phyloP scores from a whole-genome alignment of 2,113 vertebrate species.

The Globicephala melas region DNA sequence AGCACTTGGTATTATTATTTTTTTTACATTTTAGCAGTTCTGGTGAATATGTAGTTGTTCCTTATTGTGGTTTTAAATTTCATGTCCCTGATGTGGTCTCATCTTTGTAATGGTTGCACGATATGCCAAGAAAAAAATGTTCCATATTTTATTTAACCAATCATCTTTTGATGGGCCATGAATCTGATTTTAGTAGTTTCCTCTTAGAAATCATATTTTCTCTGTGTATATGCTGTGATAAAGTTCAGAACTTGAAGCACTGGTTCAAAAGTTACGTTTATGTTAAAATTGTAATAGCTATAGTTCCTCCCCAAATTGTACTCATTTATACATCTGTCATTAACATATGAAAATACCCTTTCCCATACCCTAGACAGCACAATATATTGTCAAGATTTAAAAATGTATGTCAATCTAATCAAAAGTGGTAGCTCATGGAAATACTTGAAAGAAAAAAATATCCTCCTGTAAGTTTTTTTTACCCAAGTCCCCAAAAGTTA shows the following conservation, averaged over 20 bases:
- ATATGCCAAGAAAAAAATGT: background rate
- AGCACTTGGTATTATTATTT: background rate
- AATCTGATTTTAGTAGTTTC: background rate
- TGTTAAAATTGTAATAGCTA: background rate
- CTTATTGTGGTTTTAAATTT: background rate
- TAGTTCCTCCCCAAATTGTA: background rate
- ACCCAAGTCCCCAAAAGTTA: background rate
- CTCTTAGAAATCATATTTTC: background rate
- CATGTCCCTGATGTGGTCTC: background rate
- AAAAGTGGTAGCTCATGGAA: background rate
- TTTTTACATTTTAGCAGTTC: background rate
- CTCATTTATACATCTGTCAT: background rate
- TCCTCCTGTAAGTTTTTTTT: background rate
- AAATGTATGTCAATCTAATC: background rate
- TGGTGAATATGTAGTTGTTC: background rate
- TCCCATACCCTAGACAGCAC: background rate
- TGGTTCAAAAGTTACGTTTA: background rate
- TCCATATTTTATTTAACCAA: background rate
- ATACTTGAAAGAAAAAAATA: background rate
- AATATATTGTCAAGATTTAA: background rate
- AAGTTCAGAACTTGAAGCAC: background rate
- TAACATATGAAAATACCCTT: background rate
- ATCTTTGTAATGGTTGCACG: background rate
- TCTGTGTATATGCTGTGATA: background rate
- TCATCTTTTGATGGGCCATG: background rate